phyloP scores from a whole-genome alignment of 1,140 invertebrate genomes.

The Drosophila ficusphila region DNA sequence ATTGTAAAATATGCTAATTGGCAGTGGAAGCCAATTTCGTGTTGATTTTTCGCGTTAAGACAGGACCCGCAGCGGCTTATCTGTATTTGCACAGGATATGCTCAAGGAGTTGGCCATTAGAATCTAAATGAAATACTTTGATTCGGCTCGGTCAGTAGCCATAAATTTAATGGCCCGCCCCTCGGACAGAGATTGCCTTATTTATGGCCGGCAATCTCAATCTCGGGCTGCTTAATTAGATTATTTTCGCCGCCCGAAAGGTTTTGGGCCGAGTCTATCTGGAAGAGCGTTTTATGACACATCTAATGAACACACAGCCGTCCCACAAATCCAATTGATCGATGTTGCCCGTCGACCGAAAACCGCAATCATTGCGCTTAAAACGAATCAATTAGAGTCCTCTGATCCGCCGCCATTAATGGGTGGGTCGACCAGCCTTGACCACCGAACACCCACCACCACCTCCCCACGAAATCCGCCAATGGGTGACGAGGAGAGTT shows the following conservation, averaged over 20 bases:
- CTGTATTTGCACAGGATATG: constrained; percentile 65
- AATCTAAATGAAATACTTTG: constrained; percentile 73
- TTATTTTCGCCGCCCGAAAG: constrained; percentile 50
- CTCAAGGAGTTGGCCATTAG: constrained; percentile 61
- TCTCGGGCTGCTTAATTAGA: constrained; percentile 60
- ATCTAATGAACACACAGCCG: constrained; percentile 51
- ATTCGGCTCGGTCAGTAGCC: constrained; percentile 56
- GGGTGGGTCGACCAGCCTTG: not conserved
- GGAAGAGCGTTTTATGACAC: constrained; percentile 41
- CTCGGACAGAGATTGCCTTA: constrained; percentile 66
- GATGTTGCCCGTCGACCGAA: constrained; percentile 36
- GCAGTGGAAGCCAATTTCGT: constrained; percentile 25
- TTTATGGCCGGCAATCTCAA: constrained; percentile 53
- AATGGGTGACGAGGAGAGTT: constrained; percentile 9
- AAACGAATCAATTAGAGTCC: constrained; percentile 61
- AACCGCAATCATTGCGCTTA: constrained; percentile 56
- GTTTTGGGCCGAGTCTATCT: constrained; percentile 1
- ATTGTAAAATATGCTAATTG: constrained; percentile 78
- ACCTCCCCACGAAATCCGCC: not conserved
- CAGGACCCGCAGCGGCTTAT: constrained; percentile 56
- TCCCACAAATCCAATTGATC: constrained; percentile 20
- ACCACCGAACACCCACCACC: not conserved
- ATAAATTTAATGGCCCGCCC: constrained; percentile 76
- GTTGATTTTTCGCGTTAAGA: constrained; percentile 10
- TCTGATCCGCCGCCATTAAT: constrained; percentile 12